These are phyloP conservation scores for Drosophila lini DNA, from an alignment of 1,140 invertebrate species.

Conservation along the genomic window DNA sequence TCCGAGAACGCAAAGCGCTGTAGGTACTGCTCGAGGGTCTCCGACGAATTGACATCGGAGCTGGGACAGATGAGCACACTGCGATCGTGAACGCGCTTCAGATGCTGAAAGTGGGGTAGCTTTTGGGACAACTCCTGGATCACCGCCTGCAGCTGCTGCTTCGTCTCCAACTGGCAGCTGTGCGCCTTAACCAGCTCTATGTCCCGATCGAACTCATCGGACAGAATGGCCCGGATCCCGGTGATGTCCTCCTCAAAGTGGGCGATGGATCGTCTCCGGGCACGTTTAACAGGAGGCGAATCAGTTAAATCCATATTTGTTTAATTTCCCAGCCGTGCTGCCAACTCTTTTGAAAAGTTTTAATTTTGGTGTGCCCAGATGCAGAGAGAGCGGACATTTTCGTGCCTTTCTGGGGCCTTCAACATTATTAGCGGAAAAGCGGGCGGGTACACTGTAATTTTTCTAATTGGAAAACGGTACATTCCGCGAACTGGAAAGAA, in stretches of 20 bases:
- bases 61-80: slow-evolving; percentile 87
- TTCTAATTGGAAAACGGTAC: too few relatives aligned
- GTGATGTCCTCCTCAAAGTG: slow-evolving; percentile 13
- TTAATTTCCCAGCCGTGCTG: too few relatives aligned
- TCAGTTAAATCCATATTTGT: slow-evolving; percentile 29
- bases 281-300: slow-evolving; percentile 51
- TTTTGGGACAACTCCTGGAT: slow-evolving; percentile 86
- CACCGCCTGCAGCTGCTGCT: slow-evolving; percentile 87
- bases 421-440: too few relatives aligned
- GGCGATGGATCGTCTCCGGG: slow-evolving; percentile 2
- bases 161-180: slow-evolving; percentile 86
- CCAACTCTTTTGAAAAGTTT: too few relatives aligned
- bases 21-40: slow-evolving; percentile 47
- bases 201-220: slow-evolving; percentile 85
- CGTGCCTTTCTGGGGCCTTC: too few relatives aligned
- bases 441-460: too few relatives aligned
- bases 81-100: slow-evolving; percentile 90
- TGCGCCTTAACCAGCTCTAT: slow-evolving; percentile 86
- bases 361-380: too few relatives aligned
- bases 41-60: slow-evolving; percentile 42
- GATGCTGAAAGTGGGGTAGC: slow-evolving; percentile 88
- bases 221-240: slow-evolving; percentile 85
- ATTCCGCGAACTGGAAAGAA: too few relatives aligned
- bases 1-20: slow-evolving; percentile 44
- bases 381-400: too few relatives aligned